Evolutionary conservation across 2,888 invertebrate species (phyloP), one percentile per base, ranked within the genome.

Genomic region (Eupithecia abbreviata): DNA sequence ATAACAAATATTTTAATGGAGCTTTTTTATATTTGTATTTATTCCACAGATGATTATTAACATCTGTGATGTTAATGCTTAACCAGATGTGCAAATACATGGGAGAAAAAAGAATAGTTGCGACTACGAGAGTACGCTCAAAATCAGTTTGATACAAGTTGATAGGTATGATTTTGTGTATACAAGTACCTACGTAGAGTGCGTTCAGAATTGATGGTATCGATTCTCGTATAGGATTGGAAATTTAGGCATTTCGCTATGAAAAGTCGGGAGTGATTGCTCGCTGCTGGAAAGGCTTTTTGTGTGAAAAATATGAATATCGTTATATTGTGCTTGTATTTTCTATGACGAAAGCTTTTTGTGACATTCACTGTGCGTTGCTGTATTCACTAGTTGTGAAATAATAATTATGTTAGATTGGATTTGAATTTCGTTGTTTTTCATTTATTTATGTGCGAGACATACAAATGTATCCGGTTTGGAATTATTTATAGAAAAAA

Each of bases 161-260:
- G n/a, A 55, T n/a, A 55, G 18, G 18, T 58, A 18, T 58, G 58
- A 9, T 30, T 62, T 62, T 12, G 30, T 62, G 62, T 62, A 30
- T 62, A 30, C 4, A 10, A 4, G 18, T 18, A 58, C 1, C 12
- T 62, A 30, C 18, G 10, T 18, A 18, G 58, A 4, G 13, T 49
- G 15, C 6, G 5, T 41, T 58, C 70, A 70, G 69, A 73, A 73
- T 76, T 73, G 62, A 80, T 80, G 65, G 69, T 62, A 74, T 69
- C 80, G 72, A 80, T 79, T 72, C 9, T 66, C 71, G 62, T 58
- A 70, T 68, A 62, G 66, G n/a, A 73, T 76, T 45, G 71, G 18
- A 65, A 70, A 71, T 74, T 75, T 77, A 75, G 71, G 72, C 71
- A 76, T 77, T 73, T 78, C n/a, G 45, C 9, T 68, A 68, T 68